Conservation (phyloP, 2,888 invertebrate genomes). For the Eristalinus aeneus region DNA sequence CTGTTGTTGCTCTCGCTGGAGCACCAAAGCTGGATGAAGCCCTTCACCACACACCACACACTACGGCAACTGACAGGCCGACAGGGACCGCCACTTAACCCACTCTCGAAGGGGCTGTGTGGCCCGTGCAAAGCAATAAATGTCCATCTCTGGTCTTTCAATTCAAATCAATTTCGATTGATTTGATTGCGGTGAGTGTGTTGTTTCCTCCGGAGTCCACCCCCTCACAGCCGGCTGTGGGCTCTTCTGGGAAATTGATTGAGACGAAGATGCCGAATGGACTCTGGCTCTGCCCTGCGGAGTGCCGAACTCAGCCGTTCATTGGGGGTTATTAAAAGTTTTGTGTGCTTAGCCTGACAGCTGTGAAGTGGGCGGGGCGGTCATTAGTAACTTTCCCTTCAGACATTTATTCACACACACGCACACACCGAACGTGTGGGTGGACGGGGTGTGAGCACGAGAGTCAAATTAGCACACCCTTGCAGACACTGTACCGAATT, state of each 20-base stretch:
- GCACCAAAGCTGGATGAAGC: neutral
- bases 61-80: neutral
- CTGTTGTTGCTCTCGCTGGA: neutral
- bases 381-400: conserved; percentile 63
- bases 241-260: conserved; percentile 50
- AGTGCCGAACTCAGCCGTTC: conserved; percentile 49
- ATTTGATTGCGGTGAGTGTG: conserved; percentile 53
- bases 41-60: neutral
- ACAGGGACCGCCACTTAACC: neutral
- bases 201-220: neutral
- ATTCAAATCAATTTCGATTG: conserved; percentile 68
- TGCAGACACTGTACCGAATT: neutral
- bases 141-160: conserved; percentile 56
- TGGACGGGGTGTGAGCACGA: conserved; percentile 5
- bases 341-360: conserved; percentile 63
- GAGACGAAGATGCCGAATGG: conserved; percentile 60
- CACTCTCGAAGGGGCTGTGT: neutral
- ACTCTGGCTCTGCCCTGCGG: conserved; percentile 12
- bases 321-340: conserved; percentile 64
- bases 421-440: neutral
- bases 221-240: neutral
- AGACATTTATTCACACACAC: conserved; percentile 11
- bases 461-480: conserved; percentile 58
- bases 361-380: conserved; percentile 42
- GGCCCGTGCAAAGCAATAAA: conserved; percentile 51